Conservation (phyloP, 2,888 invertebrate genomes). For the Omphaloscelis lunosa region DNA sequence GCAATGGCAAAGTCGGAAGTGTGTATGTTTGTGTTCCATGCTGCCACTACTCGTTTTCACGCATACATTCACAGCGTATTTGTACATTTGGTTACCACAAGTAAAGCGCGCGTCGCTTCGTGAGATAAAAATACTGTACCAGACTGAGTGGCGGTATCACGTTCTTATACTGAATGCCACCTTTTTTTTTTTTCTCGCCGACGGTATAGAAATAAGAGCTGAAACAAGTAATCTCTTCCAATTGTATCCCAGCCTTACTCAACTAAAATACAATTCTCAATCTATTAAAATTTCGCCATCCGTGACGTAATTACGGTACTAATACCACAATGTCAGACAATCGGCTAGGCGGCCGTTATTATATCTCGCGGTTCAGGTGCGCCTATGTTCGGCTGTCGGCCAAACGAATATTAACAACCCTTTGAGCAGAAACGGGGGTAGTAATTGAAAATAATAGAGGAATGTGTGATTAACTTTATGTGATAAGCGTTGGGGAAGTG, state of each 20-base stretch:
- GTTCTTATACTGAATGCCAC: no score
- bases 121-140: no score
- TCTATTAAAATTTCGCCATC: slow-evolving; percentile 66
- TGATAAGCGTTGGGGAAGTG: slow-evolving; percentile 38
- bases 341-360: slow-evolving; percentile 67
- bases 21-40: no score
- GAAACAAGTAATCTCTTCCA: not conserved
- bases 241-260: slow-evolving; percentile 48
- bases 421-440: slow-evolving; percentile 72
- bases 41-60: no score
- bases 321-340: slow-evolving; percentile 75
- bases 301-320: slow-evolving; percentile 81
- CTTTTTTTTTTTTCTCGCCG: not conserved
- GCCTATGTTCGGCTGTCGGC: slow-evolving; percentile 72
- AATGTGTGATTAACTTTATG: slow-evolving; percentile 77
- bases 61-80: no score
- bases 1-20: no score
- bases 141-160: not conserved
- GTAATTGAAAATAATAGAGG: slow-evolving; percentile 89
- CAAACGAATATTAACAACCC: slow-evolving; percentile 90
- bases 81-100: no score
- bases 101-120: no score
- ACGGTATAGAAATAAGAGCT: not conserved
- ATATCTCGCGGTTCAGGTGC: slow-evolving; percentile 73
- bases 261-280: slow-evolving; percentile 60